Evolutionary conservation across 2,797 vertebrate genomes (phyloP), one percentile per base, ranked within the genome.

Genomic region (Aldrovandia affinis): DNA sequence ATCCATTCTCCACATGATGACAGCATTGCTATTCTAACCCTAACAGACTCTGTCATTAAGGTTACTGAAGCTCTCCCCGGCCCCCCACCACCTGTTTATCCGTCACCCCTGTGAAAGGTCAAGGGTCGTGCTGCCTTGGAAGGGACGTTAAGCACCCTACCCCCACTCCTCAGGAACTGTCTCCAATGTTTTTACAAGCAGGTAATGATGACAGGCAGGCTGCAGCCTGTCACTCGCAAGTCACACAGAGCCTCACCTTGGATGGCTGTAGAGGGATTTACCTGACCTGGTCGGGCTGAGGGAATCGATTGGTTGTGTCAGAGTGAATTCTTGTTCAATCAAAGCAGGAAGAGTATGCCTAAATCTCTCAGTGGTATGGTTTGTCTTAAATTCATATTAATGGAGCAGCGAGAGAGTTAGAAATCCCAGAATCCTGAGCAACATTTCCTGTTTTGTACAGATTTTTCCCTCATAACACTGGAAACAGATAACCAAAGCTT

Each of bases 1-100:
- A 92, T 81, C 88, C 90, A 89, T 88, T 93, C 95, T 90, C 96
- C 94, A 93, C 86, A 83, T 63, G 87, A 94, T 61, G 89, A 89
- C 93, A 88, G 91, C 90, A 90, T 89, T 96, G 95, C 93, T 96
- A 93, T 96, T 94, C 94, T 95, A 97, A 96, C 95, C 95, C 93
- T 94, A 97, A 96, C 93, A 84, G 91, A 92, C 93, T 91, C 93
- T 93, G 94, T 96, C 96, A 96, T 96, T 95, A 96, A 94, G 96
- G 93, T 96, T 96, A 95, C 94, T 95, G 94, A 93, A 95, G 96
- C 95, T 94, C 94, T 91, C 93, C 93, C 92, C 93, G 93, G n/a
- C n/a, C 92, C 90, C 91, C 94, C 91, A 91, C 92, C 95, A 88
- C 47, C 91, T 96, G 95, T 95, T 95, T 95, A 92, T 91, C 89